These are phyloP conservation scores for Campylomormyrus numenius DNA, from an alignment of 2,113 vertebrate species.

Conservation along the genomic window DNA sequence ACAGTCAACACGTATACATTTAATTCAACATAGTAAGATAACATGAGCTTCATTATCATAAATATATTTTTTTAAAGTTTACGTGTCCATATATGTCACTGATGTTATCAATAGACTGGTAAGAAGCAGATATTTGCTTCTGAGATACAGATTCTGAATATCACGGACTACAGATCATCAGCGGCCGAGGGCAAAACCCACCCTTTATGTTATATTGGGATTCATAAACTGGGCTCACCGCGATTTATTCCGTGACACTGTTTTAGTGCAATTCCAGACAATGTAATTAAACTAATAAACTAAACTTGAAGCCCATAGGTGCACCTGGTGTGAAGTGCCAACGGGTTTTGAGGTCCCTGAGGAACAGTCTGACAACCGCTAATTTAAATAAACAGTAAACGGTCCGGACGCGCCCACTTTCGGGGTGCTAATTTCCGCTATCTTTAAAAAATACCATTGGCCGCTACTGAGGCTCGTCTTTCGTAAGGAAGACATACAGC, in stretches of 20 bases:
- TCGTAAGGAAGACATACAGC: not conserved
- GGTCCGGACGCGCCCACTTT: not conserved
- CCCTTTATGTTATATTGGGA: not conserved
- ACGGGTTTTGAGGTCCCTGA: not conserved
- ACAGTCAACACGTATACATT: not conserved
- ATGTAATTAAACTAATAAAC: not conserved
- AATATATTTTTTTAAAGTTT: not conserved
- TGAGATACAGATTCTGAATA: not conserved
- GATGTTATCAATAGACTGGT: not conserved
- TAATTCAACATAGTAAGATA: not conserved
- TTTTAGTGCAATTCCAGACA: not conserved
- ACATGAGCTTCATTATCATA: not conserved
- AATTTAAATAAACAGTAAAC: not conserved
- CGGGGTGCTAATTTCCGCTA: not conserved
- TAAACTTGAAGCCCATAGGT: not conserved
- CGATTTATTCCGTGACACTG: not conserved
- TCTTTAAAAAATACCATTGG: not conserved
- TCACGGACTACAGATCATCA: not conserved
- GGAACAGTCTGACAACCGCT: not conserved
- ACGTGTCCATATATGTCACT: not conserved
- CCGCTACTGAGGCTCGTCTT: not conserved
- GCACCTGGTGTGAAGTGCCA: not conserved
- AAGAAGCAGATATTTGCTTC: not conserved
- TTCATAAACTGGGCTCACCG: not conserved
- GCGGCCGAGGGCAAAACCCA: not conserved